Percentiles rank a stretch among this genome's conserved stretches.
phyloP scores from a whole-genome alignment of 2,888 invertebrate genomes.

The Protodeltote pygarga region DNA sequence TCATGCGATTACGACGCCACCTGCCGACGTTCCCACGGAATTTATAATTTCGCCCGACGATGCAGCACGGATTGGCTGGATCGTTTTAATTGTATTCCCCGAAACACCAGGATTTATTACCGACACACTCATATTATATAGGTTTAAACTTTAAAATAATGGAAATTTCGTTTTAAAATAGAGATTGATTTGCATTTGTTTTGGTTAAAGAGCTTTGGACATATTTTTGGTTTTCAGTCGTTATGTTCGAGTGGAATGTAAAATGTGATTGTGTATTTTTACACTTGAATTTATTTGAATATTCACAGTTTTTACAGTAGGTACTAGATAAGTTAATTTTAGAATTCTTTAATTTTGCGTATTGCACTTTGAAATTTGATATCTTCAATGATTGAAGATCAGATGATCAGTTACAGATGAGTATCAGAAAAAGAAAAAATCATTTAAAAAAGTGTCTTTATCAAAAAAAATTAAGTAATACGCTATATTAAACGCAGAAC shows the following conservation, averaged over 20 bases:
- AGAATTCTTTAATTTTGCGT: no score
- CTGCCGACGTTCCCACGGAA: conserved; percentile 83
- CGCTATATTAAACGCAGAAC: conserved; percentile 2
- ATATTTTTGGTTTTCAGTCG: conserved; percentile 25
- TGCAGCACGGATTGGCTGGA: conserved; percentile 70
- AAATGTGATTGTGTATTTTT: neutral
- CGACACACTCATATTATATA: conserved; percentile 47
- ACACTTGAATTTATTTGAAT: no score
- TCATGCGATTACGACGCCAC: conserved; percentile 81
- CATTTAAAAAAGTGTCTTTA: conserved; percentile 6
- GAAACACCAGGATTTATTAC: conserved; percentile 77
- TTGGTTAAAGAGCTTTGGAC: no score
- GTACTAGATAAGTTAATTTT: no score
- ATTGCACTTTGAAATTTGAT: no score
- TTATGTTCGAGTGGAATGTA: conserved; percentile 5
- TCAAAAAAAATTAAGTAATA: conserved; percentile 10
- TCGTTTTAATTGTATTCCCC: conserved; percentile 81
- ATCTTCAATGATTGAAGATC: neutral
- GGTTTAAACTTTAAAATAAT: conserved; percentile 35
- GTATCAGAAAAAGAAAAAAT: no score
- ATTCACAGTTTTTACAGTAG: no score
- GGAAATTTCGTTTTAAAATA: conserved; percentile 46
- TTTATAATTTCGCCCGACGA: conserved; percentile 74
- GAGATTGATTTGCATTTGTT: conserved; percentile 50
- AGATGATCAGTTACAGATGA: conserved; percentile 7